Evolutionary conservation across 2,797 vertebrate genomes (phyloP).

Genomic region (Eleutherodactylus coqui): DNA sequence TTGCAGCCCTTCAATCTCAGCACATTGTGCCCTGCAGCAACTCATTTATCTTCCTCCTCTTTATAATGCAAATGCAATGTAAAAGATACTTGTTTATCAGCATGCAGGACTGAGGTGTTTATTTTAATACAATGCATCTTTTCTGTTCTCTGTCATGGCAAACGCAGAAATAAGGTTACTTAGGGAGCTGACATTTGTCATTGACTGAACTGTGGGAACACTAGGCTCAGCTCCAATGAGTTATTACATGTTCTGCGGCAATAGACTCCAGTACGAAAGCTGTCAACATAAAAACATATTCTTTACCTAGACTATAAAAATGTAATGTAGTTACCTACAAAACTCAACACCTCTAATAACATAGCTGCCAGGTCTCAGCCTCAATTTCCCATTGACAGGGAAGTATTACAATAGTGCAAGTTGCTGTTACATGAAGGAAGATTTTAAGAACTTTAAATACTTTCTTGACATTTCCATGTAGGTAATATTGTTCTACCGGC

Average conservation of each 20-base stretch:
- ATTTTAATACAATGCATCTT: constrained; percentile 8
- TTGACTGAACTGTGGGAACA: constrained; percentile 6
- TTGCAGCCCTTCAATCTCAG: constrained; percentile 24
- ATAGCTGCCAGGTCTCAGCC: background rate
- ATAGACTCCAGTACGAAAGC: constrained; percentile 10
- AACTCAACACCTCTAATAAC: constrained; percentile 17
- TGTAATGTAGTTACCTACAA: constrained; percentile 20
- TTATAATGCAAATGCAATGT: constrained; percentile 6
- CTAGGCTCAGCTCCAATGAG: background rate
- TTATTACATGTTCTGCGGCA: constrained; percentile 24
- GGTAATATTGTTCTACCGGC: background rate
- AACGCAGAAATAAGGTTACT: constrained; percentile 15
- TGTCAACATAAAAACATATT: constrained; percentile 1
- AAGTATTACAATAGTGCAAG: constrained; percentile 6
- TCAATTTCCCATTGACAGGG: constrained; percentile 16
- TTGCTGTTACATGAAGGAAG: background rate
- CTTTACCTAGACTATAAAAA: constrained; percentile 12
- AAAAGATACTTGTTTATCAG: constrained; percentile 24
- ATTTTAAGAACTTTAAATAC: background rate
- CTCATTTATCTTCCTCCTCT: constrained; percentile 15
- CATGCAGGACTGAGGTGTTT: constrained; percentile 16
- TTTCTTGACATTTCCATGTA: background rate
- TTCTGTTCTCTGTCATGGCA: constrained; percentile 2
- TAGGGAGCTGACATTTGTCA: constrained; percentile 17
- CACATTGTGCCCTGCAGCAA: background rate